Conservation (phyloP, 2,797 vertebrate genomes). For the Parauchenoglanis ngamensis region DNA sequence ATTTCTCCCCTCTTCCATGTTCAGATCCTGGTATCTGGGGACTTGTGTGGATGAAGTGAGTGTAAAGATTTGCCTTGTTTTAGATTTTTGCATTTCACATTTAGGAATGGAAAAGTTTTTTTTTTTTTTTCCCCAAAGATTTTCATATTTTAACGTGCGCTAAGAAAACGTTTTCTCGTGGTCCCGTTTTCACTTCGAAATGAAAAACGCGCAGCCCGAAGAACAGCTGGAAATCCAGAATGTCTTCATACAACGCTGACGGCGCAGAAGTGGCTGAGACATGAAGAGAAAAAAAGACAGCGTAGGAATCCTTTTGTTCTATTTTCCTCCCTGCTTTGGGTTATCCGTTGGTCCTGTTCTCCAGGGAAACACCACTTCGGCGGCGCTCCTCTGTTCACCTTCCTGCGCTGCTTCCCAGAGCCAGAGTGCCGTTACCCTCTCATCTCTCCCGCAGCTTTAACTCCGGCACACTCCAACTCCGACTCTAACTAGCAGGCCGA, state of each 20-base stretch:
- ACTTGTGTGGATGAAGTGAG: background rate
- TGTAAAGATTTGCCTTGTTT: background rate
- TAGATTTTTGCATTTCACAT: background rate
- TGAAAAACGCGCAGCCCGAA: background rate
- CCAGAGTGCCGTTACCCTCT: conserved; percentile 61
- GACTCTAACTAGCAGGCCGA: background rate
- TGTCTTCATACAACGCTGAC: background rate
- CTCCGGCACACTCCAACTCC: background rate
- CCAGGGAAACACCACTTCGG: conserved; percentile 68
- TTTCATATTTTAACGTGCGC: background rate
- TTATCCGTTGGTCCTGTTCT: conserved; percentile 66
- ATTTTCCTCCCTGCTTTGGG: conserved; percentile 63
- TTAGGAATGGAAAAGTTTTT: background rate
- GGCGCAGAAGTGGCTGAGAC: conserved; percentile 28
- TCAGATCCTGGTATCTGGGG: background rate
- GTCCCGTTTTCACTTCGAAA: background rate
- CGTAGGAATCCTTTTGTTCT: conserved; percentile 55
- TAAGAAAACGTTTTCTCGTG: background rate
- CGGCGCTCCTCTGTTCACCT: conserved; percentile 63
- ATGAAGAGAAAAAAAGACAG: conserved; percentile 9
- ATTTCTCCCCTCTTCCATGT: background rate
- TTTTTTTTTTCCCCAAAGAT: too few relatives aligned
- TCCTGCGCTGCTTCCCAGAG: conserved; percentile 62
- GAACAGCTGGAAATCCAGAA: background rate
- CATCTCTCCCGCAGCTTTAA: conserved; percentile 49